Percentiles rank a stretch among this genome's conserved stretches.
Evolutionary conservation across 2,888 invertebrate genomes (phyloP).

Genomic region (Callyntrura guangdongensis): DNA sequence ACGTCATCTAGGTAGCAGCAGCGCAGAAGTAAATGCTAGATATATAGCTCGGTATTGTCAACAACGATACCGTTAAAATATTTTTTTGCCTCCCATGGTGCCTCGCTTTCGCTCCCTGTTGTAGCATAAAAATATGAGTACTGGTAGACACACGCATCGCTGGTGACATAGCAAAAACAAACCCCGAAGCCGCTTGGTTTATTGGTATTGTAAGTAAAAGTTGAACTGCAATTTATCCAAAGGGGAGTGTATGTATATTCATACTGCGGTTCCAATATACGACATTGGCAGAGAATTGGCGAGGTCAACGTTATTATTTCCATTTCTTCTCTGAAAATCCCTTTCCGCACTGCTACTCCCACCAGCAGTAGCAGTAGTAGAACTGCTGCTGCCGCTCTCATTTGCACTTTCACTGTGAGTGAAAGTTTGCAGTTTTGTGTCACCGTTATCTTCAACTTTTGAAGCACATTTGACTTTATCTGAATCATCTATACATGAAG

Average conservation of each 20-base stretch:
- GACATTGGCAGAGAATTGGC: conserved; percentile 74
- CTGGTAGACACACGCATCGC: too few species aligned
- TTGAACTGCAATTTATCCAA: too few species aligned
- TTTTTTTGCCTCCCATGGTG: neutral
- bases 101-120: neutral
- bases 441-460: conserved; percentile 56
- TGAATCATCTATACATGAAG: conserved; percentile 64
- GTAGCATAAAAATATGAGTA: too few species aligned
- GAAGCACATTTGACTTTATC: conserved; percentile 57
- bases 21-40: too few species aligned
- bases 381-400: conserved; percentile 49
- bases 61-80: too few species aligned
- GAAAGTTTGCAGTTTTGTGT: conserved; percentile 75
- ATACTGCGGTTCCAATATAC: conserved; percentile 82
- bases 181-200: too few species aligned
- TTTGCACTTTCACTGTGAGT: conserved; percentile 70
- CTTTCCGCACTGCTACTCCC: conserved; percentile 45
- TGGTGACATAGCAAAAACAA: too few species aligned
- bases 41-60: too few species aligned
- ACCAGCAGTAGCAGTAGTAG: conserved; percentile 21
- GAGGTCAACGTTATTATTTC: conserved; percentile 81
- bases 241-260: neutral
- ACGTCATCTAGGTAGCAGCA: too few species aligned
- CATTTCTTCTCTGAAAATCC: conserved; percentile 78
- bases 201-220: too few species aligned